Evolutionary conservation across 1,140 invertebrate genomes (phyloP), one percentile per base, ranked within the genome.

Genomic region (Aphis gossypii): DNA sequence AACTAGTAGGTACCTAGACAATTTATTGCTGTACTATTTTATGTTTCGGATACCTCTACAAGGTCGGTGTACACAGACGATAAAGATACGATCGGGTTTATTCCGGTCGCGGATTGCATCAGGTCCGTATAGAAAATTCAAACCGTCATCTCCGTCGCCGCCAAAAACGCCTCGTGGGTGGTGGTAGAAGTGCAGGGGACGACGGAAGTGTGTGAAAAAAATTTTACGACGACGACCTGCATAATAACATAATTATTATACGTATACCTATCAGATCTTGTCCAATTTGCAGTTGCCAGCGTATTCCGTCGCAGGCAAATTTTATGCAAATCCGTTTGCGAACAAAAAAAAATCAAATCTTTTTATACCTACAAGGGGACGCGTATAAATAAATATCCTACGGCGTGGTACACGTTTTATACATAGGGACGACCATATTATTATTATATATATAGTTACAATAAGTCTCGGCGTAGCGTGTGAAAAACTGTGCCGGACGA

Each of bases 271-370:
- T 76, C 60, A 76, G 60, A 76, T n/a, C 14, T n/a, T 14, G 60
- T 76, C 60, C 60, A n/a, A 76, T 35, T 76, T n/a, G 60, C 60
- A 35, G 60, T 21, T 30, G 60, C 60, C n/a, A 30, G 56, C n/a
- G n/a, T 60, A 76, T 76, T 76, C 60, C 60, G n/a, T 76, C n/a
- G 5, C 60, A 76, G 60, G 60, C 60, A 76, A 76, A 76, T 76
- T 18, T 21, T 86, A 86, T 86, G 84, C 84, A 86, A 86, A 86
- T 86, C 84, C 41, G 84, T 86, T 25, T 5, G 44, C 84, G 41
- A 48, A 86, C 25, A 86, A 84, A 18, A 86, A 46, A 30, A 86
- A n/a, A 6, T 18, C 4, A 76, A 76, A 76, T 76, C 60, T 76
- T 76, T 76, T 76, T 76, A 76, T n/a, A 76, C 30, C 60, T n/a